Conservation (phyloP, 2,113 vertebrate species). For the Heterocephalus glaber region DNA sequence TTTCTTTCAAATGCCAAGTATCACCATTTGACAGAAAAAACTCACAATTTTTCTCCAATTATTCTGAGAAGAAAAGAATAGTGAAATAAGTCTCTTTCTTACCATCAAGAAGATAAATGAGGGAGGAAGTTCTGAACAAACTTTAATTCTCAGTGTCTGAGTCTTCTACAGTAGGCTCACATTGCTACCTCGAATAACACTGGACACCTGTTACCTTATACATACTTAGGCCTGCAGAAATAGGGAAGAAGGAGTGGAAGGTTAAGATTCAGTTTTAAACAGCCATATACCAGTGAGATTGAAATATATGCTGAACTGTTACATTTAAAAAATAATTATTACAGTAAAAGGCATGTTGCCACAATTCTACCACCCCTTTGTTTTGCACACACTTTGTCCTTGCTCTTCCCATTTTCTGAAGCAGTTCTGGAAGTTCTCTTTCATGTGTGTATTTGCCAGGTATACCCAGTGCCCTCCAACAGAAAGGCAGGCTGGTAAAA, state of each 20-base stretch:
- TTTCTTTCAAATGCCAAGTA: neutral
- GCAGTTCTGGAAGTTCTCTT: neutral
- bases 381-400: neutral
- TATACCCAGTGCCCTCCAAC: neutral
- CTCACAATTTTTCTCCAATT: constrained; percentile 32
- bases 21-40: constrained; percentile 11
- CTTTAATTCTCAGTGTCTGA: neutral
- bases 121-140: neutral
- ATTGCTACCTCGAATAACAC: neutral
- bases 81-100: neutral
- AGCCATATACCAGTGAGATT: neutral
- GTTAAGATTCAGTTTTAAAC: neutral
- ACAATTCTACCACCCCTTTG: neutral
- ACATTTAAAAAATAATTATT: neutral
- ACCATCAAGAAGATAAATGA: neutral
- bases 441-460: neutral
- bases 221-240: no score
- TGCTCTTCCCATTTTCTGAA: neutral
- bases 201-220: neutral
- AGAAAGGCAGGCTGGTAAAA: no score
- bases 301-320: neutral
- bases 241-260: neutral
- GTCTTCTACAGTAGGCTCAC: neutral
- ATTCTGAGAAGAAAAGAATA: constrained; percentile 2
- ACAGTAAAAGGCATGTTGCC: neutral